Base-by-base conservation (phyloP, 2,888 invertebrate species). In the Penaeus monodon region DNA sequence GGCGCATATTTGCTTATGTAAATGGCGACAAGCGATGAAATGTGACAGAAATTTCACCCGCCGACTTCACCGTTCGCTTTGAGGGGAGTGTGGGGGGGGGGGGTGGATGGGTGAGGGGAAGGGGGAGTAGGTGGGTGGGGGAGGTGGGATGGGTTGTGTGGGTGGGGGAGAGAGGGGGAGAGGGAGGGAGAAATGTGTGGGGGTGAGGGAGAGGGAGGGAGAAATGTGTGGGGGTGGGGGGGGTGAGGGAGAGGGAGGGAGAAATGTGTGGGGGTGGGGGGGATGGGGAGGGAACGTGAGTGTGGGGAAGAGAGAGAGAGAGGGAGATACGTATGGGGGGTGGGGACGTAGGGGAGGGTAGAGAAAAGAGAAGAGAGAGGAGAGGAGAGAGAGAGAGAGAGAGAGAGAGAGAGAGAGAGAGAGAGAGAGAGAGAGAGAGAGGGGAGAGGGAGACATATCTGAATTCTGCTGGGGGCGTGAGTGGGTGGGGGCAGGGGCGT, bases 51-150 rank as follows among this genome's bases (percentile, higher is more conserved):
- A 44, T 44, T 44, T 44, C 38, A 44, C 38, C 38, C 38, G 38
- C 7, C 38, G 38, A 44, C 38, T 44, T 33, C 33, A 1, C 1
- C 1, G 33, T 33, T 33, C 33, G 33, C 33, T 33, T 33, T 33
- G 33, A 33, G 33, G 14, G 57, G 14, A 81, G 85, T 85, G 85
- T 66, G 85, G 81, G 85, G 80, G 57, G 81, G 85, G 14, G 57
- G 14, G 85, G 85, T 85, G 85, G 76, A 81, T 81, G 85, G 80
- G 66, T 81, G 81, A 38, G 66, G 65, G 85, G 85, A 81, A 76
- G 17, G 57, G 12, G 12, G 12, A 1, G 57, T 57, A 0, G 57
- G 17, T 12, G 57, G 57, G 57, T 0, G 17, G 17, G 3, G 12
- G 17, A 7, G 49, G 49, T 8, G 14, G 14, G 49, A 12, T 2